phyloP scores from a whole-genome alignment of 2,888 invertebrate genomes.

The Zygogramma bicolorata region DNA sequence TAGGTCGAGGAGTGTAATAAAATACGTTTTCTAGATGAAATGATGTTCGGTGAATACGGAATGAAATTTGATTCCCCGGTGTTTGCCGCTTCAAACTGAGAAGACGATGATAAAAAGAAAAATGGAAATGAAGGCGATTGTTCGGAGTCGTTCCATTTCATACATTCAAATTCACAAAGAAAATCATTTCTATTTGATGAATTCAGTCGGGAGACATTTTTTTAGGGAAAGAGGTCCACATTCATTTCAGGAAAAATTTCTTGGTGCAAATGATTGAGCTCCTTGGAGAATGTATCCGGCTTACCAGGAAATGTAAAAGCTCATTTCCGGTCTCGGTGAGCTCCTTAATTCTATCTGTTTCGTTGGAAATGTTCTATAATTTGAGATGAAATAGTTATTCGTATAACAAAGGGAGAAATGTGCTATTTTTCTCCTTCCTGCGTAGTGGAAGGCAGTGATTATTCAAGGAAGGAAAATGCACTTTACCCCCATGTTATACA shows the following conservation, averaged over 20 bases:
- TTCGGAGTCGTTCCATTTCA: constrained; percentile 7
- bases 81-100: constrained; percentile 17
- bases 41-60: constrained; percentile 31
- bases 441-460: too few relatives aligned
- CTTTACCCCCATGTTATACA: too few relatives aligned
- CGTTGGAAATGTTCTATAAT: too few relatives aligned
- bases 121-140: constrained; percentile 26
- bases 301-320: too few relatives aligned
- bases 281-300: too few relatives aligned
- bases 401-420: too few relatives aligned
- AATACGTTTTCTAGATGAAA: constrained; percentile 36
- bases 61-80: constrained; percentile 38
- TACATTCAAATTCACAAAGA: constrained; percentile 1
- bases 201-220: background rate
- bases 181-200: background rate
- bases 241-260: background rate
- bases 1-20: constrained; percentile 33
- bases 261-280: background rate
- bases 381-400: too few relatives aligned
- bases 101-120: constrained; percentile 25
- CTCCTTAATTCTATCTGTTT: too few relatives aligned
- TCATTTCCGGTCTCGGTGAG: too few relatives aligned
- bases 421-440: too few relatives aligned
- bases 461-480: too few relatives aligned
- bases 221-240: background rate